Conservation (phyloP, 1,140 invertebrate genomes). For the Ostrea edulis region DNA sequence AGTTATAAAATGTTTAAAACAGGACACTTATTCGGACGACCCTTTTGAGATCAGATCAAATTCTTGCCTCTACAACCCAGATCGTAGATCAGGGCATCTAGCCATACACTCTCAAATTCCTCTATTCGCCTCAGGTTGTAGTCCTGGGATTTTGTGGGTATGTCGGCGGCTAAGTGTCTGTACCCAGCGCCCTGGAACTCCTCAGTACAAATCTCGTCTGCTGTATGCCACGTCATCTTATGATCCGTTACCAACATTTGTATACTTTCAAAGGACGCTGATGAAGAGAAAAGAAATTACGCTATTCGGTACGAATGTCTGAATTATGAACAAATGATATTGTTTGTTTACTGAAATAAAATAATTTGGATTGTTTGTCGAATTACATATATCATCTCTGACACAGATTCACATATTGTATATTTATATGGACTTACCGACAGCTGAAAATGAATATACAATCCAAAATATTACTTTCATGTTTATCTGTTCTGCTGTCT, state of each 20-base stretch:
- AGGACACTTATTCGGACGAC: too few relatives aligned
- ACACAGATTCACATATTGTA: too few relatives aligned
- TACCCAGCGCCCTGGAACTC: background rate
- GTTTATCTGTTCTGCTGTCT: background rate
- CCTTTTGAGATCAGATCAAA: background rate
- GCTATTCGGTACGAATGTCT: too few relatives aligned
- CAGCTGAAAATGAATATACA: background rate
- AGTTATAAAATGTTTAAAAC: too few relatives aligned
- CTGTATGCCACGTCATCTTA: background rate
- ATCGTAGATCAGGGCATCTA: background rate
- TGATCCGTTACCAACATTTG: slow-evolving; percentile 7
- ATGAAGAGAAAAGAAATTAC: background rate
- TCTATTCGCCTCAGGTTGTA: background rate
- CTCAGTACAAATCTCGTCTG: background rate
- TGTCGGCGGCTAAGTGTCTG: background rate
- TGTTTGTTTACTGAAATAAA: too few relatives aligned
- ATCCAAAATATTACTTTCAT: background rate
- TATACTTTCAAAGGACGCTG: background rate
- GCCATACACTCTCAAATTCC: background rate
- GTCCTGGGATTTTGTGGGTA: background rate
- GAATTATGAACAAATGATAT: background rate
- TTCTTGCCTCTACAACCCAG: slow-evolving; percentile 26
- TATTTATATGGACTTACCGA: background rate
- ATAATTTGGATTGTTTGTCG: too few relatives aligned
- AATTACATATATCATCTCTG: too few relatives aligned